Base-by-base conservation (phyloP, 1,140 invertebrate genomes). In the Drosophila orosa region DNA sequence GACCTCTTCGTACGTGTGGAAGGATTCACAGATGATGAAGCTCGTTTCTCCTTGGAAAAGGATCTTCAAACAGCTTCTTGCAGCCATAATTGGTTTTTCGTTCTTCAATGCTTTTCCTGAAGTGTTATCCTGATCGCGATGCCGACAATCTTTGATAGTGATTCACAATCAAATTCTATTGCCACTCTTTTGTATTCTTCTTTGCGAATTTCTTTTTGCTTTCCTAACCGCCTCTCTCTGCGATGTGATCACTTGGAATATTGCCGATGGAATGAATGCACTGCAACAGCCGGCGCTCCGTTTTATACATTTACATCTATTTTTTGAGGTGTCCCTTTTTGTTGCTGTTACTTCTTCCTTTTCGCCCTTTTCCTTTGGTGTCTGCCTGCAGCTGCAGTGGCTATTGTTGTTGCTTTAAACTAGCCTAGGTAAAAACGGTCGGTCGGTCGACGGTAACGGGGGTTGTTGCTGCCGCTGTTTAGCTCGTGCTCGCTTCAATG, bases 1-100 rank as follows among this genome's bases (percentile, higher is more conserved):
- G 22, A 90, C 73, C 12, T 78, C 67, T 5, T 80, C 74, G 35
- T 89, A 91, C 15, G 44, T 75, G 61, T 69, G 77, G 29, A 45
- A 59, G 4, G 66, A 35, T 25, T 81, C 71, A 40, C 75, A 91
- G 7, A 72, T 57, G 5, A 91, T 58, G 10, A 69, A 59, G 31
- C 47, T 56, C 2, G 74, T 44, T 24, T 81, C 63, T 33, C 80
- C 80, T 12, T 76, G 83, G 42, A 77, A 91, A 9, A 76, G 73
- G 40, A 91, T 68, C 73, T 85, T 90, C 8, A 75, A 48, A 40
- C 78, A 67, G 59, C 55, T 77, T 48, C 65, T 73, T 10, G 42
- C 52, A 6, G 56, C 44, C 74, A 74, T 59, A 39, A 74, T 83
- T 37, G 5, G 1, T 37, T 62, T 25, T 58, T 6, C 5, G 9